Evolutionary conservation across 2,888 invertebrate genomes (phyloP), one percentile per base, ranked within the genome.

Genomic region (Drosophila testacea): DNA sequence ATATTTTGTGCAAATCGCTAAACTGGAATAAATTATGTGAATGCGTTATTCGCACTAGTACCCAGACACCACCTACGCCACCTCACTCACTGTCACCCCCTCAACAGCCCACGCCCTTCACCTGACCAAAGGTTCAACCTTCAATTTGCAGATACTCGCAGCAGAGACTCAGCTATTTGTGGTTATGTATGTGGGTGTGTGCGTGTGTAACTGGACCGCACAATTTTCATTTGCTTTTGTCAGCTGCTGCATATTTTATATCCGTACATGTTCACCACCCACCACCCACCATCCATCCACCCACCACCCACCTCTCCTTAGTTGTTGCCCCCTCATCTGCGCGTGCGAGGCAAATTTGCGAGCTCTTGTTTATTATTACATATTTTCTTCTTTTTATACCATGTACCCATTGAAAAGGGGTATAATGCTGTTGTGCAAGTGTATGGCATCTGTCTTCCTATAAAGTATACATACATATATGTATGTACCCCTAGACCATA

Each of bases 1-100:
- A 73, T 57, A 69, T 73, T 64, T 69, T 50, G 56, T 52, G 64
- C 54, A 66, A 77, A 79, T 84, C 85, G 77, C 69, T 82, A 84
- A 77, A 72, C 69, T 85, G 80, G 60, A 69, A 85, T 79, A 85
- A 82, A 77, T 82, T 68, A 82, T 78, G 71, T 66, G 73, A 67
- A 52, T 56, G 52, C 52, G 51, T 28, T 54, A 22, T 32, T 47
- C 13, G 39, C 50, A 48, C 22, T 27, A 27, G 51, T 42, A 1
- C 34, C 46, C 36, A n/a, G 36, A 9, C 28, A 9, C 44, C 34
- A 3, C 32, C 32, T 7, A 32, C 5, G 6, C 32, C 32, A 6
- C 32, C 32, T 32, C 32, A 9, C 32, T 32, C 9, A 1, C 30
- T 4, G 7, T 7, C 46, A 6, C 44, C 16, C 66, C 7, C 6